Evolutionary conservation across 2,113 vertebrate species (phyloP).

Genomic region (Peromyscus californicus): DNA sequence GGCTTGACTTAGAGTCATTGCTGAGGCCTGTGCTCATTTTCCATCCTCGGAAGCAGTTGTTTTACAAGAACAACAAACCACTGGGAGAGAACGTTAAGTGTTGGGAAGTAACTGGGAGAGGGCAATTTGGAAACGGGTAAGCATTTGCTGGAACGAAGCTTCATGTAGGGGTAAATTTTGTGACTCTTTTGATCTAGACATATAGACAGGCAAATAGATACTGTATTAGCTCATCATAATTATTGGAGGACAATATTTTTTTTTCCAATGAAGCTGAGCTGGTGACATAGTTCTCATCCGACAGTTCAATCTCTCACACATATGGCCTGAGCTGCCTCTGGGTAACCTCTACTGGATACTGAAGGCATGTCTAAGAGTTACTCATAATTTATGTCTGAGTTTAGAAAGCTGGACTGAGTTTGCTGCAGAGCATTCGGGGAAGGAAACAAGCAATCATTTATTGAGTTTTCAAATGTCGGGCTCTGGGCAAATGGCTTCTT

Average conservation of each 20-base stretch:
- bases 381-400: slow-evolving; percentile 42
- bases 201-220: neutral
- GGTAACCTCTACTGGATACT: neutral
- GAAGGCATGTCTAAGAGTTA: slow-evolving; percentile 23
- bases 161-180: neutral
- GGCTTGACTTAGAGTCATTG: slow-evolving; percentile 9
- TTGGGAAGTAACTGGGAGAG: neutral
- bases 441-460: neutral
- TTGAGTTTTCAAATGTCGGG: neutral
- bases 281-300: neutral
- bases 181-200: neutral
- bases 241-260: neutral
- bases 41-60: neutral
- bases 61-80: slow-evolving; percentile 21
- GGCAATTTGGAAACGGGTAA: neutral
- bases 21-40: slow-evolving; percentile 39
- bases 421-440: neutral
- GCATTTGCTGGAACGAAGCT: neutral
- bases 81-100: neutral
- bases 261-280: neutral
- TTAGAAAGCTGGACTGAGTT: neutral
- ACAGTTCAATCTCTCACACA: neutral
- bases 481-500: neutral
- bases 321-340: neutral
- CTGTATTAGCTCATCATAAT: neutral